Evolutionary conservation across 2,113 vertebrate genomes (phyloP), one percentile per base, ranked within the genome.

Genomic region (Microtus pennsylvanicus): DNA sequence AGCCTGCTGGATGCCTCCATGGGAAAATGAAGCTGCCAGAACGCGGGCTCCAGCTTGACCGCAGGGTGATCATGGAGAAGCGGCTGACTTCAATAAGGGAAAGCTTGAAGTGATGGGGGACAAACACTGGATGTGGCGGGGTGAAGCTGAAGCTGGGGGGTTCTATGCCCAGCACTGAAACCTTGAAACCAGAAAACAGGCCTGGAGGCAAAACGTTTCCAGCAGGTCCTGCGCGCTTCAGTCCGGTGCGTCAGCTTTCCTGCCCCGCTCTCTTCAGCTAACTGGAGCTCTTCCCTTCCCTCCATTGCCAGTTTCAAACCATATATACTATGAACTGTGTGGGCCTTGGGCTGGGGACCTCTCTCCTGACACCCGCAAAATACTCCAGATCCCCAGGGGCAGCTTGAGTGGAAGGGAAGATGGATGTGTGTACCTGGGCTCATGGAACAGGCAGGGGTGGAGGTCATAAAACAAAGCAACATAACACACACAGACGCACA

Each of bases 81-180:
- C 3, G 22, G 55, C 35, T 12, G 0, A 47, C 50, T 2, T 5
- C 38, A 38, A 81, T 8, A 30, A 50, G 67, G 61, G 45, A 5
- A 50, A 2, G 17, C 14, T 21, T 0, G 28, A 11, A 22, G 0
- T 0, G 33, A 38, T 17, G 12, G 26, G n/a, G 65, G 55, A 81
- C 22, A 38, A 86, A 24, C 38, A 2, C 30, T 24, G 26, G 33
- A 28, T 26, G 38, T 16, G 19, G 19, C 3, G 7, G 38, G 52
- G 30, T 9, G 38, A 30, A 35, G 24, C 8, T 58, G 33, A 28
- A 35, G 30, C 12, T n/a, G 19, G 42, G 45, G 19, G 83, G 83
- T 47, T 85, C 14, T 16, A 86, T 21, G 13, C 5, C 30, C 30
- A 69, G 58, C 42, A 16, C 72, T 7, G 22, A 47, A 22, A 77